Evolutionary conservation across 1,140 invertebrate genomes (phyloP), one percentile per base, ranked within the genome.

Genomic region (Anastrepha ludens): DNA sequence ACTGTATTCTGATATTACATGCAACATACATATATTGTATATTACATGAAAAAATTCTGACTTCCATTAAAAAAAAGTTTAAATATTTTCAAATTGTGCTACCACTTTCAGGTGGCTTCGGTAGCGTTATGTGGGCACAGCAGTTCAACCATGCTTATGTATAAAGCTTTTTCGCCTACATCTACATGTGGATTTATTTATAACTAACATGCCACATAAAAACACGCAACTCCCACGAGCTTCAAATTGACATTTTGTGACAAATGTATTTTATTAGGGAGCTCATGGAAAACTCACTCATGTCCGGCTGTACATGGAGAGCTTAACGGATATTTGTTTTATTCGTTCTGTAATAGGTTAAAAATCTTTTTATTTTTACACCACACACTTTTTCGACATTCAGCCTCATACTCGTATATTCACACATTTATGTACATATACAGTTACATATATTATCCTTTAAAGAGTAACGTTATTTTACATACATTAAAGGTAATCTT

Each of bases 261-360:
- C 65, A 67, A 67, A 67, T 67, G 20, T 67, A 11, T 67, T 67
- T 67, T 67, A 67, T 67, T 67, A 67, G 20, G n/a, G 65, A 67
- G 39, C 65, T 67, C 29, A 67, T 67, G 65, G 39, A 67, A 67
- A 67, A 67, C 65, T 67, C 29, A 67, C 65, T 39, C 65, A 67
- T 67, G 39, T 67, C 65, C 65, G 39, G 29, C 29, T 67, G 65
- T 6, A 67, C 65, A 67, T 39, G 65, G 39, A 4, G 29, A 29
- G 65, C 65, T 67, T 67, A 67, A 29, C 39, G 29, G n/a, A 41
- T 29, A 67, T 41, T 67, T 67, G 39, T 67, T 67, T 67, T 67
- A 67, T 67, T 67, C 20, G 65, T 11, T 64, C 17, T 64, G 62
- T 64, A 64, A 64, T 64, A n/a, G 62, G 62, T 64, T 64, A 20